Percentiles rank a stretch among this genome's conserved stretches.
Evolutionary conservation across 2,797 vertebrate genomes (phyloP).

Genomic region (Apogon talboti): DNA sequence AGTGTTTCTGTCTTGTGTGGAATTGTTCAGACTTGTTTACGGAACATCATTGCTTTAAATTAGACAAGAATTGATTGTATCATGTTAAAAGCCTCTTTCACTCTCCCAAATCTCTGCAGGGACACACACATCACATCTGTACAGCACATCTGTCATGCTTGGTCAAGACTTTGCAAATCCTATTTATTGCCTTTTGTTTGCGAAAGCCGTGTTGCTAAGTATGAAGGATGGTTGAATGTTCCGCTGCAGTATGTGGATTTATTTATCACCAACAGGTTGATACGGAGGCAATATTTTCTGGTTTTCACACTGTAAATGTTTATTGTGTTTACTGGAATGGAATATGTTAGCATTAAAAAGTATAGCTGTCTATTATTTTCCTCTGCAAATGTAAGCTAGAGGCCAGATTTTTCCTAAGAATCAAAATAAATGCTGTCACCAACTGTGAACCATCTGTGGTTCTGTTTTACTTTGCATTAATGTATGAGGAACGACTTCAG

Average conservation of each 20-base stretch:
- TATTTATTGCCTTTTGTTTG: not conserved
- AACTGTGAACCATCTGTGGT: not conserved
- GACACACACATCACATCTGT: not conserved
- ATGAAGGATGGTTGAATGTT: not conserved
- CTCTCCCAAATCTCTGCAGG: not conserved
- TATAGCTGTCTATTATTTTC: not conserved
- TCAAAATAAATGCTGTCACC: constrained; percentile 1
- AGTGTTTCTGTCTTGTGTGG: not conserved
- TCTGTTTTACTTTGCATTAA: constrained; percentile 24
- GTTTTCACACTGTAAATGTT: not conserved
- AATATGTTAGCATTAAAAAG: not conserved
- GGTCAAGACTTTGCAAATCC: not conserved
- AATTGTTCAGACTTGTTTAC: not conserved
- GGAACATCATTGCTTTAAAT: not conserved
- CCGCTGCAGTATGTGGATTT: not conserved
- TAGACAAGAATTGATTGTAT: not conserved
- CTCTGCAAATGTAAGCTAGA: not conserved
- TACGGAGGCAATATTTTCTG: not conserved
- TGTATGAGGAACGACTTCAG: constrained; percentile 12
- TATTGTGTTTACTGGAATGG: not conserved
- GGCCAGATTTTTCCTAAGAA: not conserved
- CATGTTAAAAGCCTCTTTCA: not conserved
- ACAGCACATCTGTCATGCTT: not conserved
- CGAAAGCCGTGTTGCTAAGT: not conserved
- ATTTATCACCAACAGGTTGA: not conserved